Percentiles rank a stretch among this genome's conserved stretches.
Evolutionary conservation across 2,888 invertebrate genomes (phyloP).

Genomic region (Lysandra coridon): DNA sequence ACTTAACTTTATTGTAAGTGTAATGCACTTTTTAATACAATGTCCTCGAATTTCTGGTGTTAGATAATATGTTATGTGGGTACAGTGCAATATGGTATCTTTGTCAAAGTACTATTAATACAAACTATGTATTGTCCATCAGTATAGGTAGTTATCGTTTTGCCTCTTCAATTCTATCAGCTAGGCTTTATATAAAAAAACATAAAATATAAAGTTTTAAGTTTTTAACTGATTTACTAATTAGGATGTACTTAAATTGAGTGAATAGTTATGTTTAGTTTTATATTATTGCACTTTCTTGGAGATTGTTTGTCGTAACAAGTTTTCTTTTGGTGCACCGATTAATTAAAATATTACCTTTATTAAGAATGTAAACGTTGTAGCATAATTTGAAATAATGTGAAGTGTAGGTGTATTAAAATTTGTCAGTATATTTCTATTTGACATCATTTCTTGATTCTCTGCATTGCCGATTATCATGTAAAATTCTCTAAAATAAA

Average conservation of each 20-base stretch:
- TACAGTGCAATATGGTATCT: constrained; percentile 65
- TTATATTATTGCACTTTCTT: constrained; percentile 62
- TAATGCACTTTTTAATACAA: constrained; percentile 37
- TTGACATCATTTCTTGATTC: constrained; percentile 74
- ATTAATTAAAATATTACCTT: constrained; percentile 61
- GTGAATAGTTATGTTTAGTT: constrained; percentile 57
- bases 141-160: constrained; percentile 1
- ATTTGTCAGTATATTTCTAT: constrained; percentile 75
- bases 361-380: constrained; percentile 63
- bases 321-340: constrained; percentile 61
- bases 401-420: constrained; percentile 74
- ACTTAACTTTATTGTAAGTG: constrained; percentile 39
- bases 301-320: constrained; percentile 56
- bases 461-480: constrained; percentile 80
- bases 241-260: constrained; percentile 56
- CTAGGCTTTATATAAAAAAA: constrained; percentile 49
- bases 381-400: constrained; percentile 71
- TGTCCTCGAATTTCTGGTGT: constrained; percentile 50
- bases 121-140: constrained; percentile 25
- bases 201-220: constrained; percentile 48
- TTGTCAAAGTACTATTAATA: constrained; percentile 32
- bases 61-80: constrained; percentile 52
- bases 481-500: constrained; percentile 80
- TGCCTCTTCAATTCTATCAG: constrained; percentile 44
- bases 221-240: constrained; percentile 52